Evolutionary conservation across 2,113 vertebrate genomes (phyloP).

Genomic region (Madoqua kirkii): DNA sequence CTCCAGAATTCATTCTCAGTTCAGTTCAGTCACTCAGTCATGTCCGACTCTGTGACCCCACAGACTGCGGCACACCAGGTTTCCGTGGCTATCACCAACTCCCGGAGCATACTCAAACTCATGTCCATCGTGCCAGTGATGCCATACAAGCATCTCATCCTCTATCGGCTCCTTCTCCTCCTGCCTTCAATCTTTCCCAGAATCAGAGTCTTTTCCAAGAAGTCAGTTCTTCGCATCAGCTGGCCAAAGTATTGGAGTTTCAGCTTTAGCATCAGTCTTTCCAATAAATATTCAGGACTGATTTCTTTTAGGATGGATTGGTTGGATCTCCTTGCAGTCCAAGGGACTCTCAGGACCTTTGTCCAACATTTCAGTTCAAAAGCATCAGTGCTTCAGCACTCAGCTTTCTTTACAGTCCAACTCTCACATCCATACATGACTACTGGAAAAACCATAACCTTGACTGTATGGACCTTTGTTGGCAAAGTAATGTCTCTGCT

Average conservation of each 20-base stretch:
- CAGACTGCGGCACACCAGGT: background rate
- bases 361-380: background rate
- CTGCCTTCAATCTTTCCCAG: background rate
- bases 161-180: background rate
- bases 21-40: background rate
- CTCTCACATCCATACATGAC: background rate
- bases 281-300: background rate
- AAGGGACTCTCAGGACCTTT: background rate
- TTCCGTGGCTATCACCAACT: background rate
- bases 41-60: background rate
- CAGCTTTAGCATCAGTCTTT: background rate
- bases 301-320: background rate
- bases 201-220: background rate
- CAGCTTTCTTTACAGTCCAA: background rate
- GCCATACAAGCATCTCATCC: background rate
- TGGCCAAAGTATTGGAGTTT: background rate
- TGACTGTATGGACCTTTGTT: background rate
- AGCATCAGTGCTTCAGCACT: background rate
- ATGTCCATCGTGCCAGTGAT: fast-evolving
- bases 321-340: background rate
- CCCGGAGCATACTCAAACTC: fast-evolving
- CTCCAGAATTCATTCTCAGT: background rate
- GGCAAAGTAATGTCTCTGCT: background rate
- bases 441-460: background rate
- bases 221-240: background rate